Evolutionary conservation across 2,888 invertebrate genomes (phyloP).

Genomic region (Automeris io): DNA sequence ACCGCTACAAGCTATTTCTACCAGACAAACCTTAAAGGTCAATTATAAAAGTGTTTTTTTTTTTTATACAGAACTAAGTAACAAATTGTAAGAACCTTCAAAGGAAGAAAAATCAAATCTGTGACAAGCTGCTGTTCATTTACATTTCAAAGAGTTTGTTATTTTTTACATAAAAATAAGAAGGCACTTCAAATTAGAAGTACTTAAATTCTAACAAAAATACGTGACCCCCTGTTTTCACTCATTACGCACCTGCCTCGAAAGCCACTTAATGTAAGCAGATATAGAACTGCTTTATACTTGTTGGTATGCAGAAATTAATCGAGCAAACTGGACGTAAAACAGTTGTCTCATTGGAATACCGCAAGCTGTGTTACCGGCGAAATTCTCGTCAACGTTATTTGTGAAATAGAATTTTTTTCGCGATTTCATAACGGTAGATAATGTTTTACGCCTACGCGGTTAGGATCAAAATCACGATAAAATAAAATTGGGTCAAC

Average conservation of each 20-base stretch:
- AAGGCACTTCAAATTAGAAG: no score
- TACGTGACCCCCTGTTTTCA: background rate
- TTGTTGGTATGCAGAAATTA: conserved; percentile 16
- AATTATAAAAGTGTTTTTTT: no score
- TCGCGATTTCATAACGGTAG: conserved; percentile 32
- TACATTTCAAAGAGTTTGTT: no score
- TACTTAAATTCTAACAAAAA: background rate
- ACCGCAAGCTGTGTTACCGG: conserved; percentile 38
- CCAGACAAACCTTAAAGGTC: no score
- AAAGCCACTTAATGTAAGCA: conserved; percentile 1
- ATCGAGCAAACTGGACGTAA: conserved; percentile 21
- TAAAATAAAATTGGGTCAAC: background rate
- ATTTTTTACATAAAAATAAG: no score
- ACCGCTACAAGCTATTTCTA: no score
- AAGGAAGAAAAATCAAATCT: no score
- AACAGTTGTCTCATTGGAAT: conserved; percentile 31
- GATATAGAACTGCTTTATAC: conserved; percentile 3
- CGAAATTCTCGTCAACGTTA: conserved; percentile 35
- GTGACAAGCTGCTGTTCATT: no score
- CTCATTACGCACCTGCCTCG: background rate
- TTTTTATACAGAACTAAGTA: no score
- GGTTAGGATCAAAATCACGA: background rate
- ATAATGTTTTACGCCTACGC: conserved; percentile 14
- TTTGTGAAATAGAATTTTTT: conserved; percentile 27
- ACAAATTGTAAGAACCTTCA: no score